Percentiles rank a stretch among this genome's conserved stretches.
Evolutionary conservation across 2,113 vertebrate species (phyloP).

Genomic region (Mohoua ochrocephala): DNA sequence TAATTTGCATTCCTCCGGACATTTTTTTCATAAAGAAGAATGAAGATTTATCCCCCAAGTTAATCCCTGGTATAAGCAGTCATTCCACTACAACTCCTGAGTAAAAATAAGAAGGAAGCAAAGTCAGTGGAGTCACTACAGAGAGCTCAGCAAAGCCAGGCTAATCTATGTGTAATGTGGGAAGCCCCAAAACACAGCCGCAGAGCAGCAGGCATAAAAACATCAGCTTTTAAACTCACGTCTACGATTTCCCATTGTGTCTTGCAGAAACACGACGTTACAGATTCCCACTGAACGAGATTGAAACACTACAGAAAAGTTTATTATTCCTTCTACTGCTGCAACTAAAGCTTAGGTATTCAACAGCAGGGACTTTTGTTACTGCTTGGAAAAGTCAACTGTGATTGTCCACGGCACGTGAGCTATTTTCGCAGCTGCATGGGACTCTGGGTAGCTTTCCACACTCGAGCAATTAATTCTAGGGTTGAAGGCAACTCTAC

Average conservation of each 20-base stretch:
- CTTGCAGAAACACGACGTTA: background rate
- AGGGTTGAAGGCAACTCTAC: conserved; percentile 47
- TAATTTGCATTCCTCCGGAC: background rate
- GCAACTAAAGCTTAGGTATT: background rate
- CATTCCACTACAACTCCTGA: background rate
- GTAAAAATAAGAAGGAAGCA: conserved; percentile 8
- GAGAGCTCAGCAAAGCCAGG: background rate
- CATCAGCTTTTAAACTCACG: background rate
- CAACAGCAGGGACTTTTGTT: background rate
- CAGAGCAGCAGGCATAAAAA: background rate
- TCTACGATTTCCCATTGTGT: background rate
- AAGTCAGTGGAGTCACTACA: conserved; percentile 7
- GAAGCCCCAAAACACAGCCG: background rate
- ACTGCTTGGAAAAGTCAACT: background rate
- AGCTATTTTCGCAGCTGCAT: conserved; percentile 32
- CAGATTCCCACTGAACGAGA: background rate
- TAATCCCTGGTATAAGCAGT: conserved; percentile 5
- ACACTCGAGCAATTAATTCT: conserved; percentile 44
- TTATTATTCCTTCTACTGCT: background rate
- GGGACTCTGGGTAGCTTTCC: conserved; percentile 19
- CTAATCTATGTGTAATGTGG: conserved; percentile 9
- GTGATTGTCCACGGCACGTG: background rate
- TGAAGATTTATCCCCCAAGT: background rate
- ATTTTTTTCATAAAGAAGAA: background rate
- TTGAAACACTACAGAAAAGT: background rate